Evolutionary conservation across 2,797 vertebrate species (phyloP).

Genomic region (Graptemys geographica): DNA sequence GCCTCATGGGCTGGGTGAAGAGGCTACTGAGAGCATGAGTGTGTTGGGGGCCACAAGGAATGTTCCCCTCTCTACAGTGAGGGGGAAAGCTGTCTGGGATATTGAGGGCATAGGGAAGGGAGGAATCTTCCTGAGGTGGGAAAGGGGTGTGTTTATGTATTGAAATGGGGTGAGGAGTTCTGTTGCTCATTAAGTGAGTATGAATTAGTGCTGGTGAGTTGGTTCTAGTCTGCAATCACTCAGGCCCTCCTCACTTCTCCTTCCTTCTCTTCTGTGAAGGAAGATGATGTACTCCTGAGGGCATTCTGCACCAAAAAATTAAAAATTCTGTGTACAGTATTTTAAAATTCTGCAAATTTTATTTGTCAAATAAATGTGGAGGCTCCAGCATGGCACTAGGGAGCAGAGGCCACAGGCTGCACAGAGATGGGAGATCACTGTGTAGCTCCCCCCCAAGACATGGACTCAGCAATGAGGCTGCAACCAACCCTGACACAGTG

Average conservation of each 20-base stretch:
- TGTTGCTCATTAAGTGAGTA: not conserved
- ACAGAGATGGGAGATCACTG: no score
- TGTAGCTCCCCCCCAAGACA: no score
- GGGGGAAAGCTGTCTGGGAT: fast-evolving
- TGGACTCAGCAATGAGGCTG: no score
- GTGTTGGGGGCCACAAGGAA: not conserved
- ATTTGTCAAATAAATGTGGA: no score
- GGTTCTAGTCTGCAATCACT: not conserved
- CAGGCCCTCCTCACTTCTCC: not conserved
- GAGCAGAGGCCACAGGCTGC: no score
- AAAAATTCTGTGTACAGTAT: no score
- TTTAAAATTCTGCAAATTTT: no score
- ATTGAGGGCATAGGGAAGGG: fast-evolving
- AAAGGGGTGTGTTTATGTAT: not conserved
- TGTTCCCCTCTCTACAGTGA: not conserved
- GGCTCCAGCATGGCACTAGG: no score
- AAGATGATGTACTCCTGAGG: not conserved
- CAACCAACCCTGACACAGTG: no score
- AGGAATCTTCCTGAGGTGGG: not conserved
- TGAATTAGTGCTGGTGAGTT: not conserved
- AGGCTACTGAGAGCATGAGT: not conserved
- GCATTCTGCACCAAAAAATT: no score
- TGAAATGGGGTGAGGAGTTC: not conserved
- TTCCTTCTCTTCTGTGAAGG: fast-evolving
- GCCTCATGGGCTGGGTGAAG: not conserved